Evolutionary conservation across 2,888 invertebrate species (phyloP), one percentile per base, ranked within the genome.

Genomic region (Ophion obscuratus): DNA sequence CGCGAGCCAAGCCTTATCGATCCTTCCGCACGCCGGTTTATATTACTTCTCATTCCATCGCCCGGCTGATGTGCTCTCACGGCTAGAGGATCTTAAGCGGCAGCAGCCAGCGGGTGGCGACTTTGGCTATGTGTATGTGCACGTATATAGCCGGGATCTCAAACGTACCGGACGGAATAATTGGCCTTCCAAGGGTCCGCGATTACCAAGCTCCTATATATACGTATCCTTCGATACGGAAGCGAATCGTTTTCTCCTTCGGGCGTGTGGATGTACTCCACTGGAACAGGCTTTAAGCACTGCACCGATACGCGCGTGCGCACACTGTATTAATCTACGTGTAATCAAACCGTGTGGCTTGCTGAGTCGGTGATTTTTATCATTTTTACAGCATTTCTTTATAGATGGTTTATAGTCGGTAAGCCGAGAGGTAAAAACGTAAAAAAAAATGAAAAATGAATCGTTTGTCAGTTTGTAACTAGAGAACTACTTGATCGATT

Each of bases 151-250:
- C 61, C 53, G 11, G 64, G 64, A 74, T 86, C 86, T 81, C 57
- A 74, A 70, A 75, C 77, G 77, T 81, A 81, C 83, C 70, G 81
- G 59, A 83, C 78, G 81, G 80, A 86, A 86, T 86, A 83, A 86
- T 86, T 83, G 83, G 78, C 86, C 77, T 78, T 86, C 83, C n/a
- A 81, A 83, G 81, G 81, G 64, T 68, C 76, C 64, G 77, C 81
- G 83, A 83, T 81, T 83, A 83, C 83, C 36, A 17, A 71, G 31
- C 40, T 47, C 59, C 14, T 17, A 47, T 62, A 44, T 57, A 59
- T 59, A 59, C 57, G 27, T 40, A 75, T 81, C 70, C 74, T 66
- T 78, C 62, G 83, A 86, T 86, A 78, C 83, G 81, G 74, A 83
- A 86, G 77, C 77, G 78, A 83, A 86, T 83, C 83, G 77, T 78